Conservation (phyloP, 2,113 vertebrate genomes). For the Entelurus aequoreus region DNA sequence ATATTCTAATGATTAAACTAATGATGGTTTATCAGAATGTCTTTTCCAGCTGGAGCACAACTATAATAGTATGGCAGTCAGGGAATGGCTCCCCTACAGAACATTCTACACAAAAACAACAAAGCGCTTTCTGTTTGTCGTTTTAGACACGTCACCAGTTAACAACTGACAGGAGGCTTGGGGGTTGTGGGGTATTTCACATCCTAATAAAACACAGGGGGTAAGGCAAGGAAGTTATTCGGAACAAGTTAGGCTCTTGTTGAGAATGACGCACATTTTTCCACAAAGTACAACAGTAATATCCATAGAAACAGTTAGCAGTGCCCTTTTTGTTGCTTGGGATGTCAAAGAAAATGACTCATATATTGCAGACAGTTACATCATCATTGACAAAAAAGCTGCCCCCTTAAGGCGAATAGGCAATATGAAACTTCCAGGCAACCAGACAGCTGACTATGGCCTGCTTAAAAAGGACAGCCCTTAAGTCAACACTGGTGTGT, state of each 20-base stretch:
- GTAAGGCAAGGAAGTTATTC: constrained; percentile 13
- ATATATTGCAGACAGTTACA: constrained; percentile 11
- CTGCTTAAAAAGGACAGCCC: constrained; percentile 15
- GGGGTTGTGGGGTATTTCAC: background rate
- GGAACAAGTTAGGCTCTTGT: background rate
- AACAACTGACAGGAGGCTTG: background rate
- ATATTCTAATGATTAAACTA: background rate
- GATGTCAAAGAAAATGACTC: constrained; percentile 21
- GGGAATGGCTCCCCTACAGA: constrained; percentile 21
- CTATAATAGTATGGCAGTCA: constrained; percentile 30
- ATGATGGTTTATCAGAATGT: background rate
- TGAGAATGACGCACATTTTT: constrained; percentile 23
- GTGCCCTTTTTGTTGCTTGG: background rate
- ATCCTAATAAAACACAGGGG: constrained; percentile 13
- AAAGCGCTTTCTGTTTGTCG: constrained; percentile 44
- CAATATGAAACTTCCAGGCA: background rate
- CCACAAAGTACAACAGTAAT: constrained; percentile 9
- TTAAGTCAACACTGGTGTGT: constrained; percentile 44
- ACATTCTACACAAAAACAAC: constrained; percentile 20
- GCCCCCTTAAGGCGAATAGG: background rate
- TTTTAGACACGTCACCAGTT: constrained; percentile 19
- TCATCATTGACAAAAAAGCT: constrained; percentile 7
- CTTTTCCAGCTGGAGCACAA: background rate
- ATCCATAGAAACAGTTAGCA: background rate
- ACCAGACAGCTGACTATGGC: constrained; percentile 28